Evolutionary conservation across 2,797 vertebrate species (phyloP), one percentile per base, ranked within the genome.

Genomic region (Esox lucius): DNA sequence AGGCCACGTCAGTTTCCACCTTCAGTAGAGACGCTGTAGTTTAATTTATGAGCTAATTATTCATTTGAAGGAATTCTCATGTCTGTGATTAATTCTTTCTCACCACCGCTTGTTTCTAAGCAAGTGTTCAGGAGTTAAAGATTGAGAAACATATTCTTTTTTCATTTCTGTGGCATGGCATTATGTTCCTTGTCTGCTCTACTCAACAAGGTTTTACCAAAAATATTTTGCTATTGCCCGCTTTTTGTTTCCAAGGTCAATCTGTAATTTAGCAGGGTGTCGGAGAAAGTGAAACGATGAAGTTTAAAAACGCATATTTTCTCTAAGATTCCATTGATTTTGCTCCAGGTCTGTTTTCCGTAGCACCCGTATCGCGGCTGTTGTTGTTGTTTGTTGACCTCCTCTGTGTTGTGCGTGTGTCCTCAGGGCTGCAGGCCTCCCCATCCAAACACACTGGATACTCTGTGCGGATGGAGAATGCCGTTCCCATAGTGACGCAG

Each of bases 401-500:
- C 51, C 42, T 79, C 56, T 66, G 26, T 71, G 48, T 72, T 42
- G 51, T 74, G 76, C 69, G 70, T 72, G 33, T 75, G 22, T 78
- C 26, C 76, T 75, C 89, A 99, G 98, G 98, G 80, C 91, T 99
- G 84, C 98, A 99, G 90, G 95, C 97, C 2, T 99, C 98, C 67
- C 98, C 98, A 74, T 97, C 98, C 78, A 99, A 99, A 92, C 98
- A 99, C 74, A 94, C 96, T 68, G 96, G 98, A 87, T 99, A 99
- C 90, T 98, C 98, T 0, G 96, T 99, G 87, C 94, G 97, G 79
- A 98, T 99, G 97, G 98, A 99, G 87, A 99, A 98, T 0, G 96
- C 98, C 0, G 97, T 99, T 91, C 98, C 98, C 88, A 98, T 99
- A 85, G 98, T 99, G 91, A 99, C 98, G 33, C 98, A 99, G 86